phyloP scores from a whole-genome alignment of 2,797 vertebrate species.

The Fistularia commersonii region DNA sequence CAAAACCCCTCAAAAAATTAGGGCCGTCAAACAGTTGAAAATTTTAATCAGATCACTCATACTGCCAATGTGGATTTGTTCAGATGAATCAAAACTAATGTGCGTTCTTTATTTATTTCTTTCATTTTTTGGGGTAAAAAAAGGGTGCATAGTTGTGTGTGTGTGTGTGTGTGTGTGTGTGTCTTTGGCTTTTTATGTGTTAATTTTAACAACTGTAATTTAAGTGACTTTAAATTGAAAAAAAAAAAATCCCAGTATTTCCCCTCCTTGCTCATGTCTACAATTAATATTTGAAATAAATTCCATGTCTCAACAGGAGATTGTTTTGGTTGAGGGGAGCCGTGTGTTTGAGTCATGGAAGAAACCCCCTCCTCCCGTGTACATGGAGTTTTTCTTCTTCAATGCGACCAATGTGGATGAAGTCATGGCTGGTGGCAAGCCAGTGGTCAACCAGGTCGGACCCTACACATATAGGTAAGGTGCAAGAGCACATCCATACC shows the following conservation, averaged over 20 bases:
- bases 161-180: too few relatives aligned
- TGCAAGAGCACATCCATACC: neutral
- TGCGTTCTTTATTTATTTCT: too few relatives aligned
- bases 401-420: slow-evolving; percentile 70
- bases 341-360: slow-evolving; percentile 78
- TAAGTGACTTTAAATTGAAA: too few relatives aligned
- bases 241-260: neutral
- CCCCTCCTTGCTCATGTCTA: neutral
- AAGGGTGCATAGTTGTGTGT: too few relatives aligned
- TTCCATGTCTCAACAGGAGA: slow-evolving; percentile 63
- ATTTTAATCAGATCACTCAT: too few relatives aligned
- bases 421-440: slow-evolving; percentile 56
- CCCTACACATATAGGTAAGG: slow-evolving; percentile 79
- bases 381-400: slow-evolving; percentile 80
- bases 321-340: slow-evolving; percentile 76
- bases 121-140: too few relatives aligned
- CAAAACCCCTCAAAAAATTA: too few relatives aligned
- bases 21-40: too few relatives aligned
- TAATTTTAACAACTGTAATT: too few relatives aligned
- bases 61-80: too few relatives aligned
- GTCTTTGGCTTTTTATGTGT: too few relatives aligned
- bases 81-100: too few relatives aligned
- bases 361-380: slow-evolving; percentile 75
- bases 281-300: neutral
- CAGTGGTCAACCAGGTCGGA: slow-evolving; percentile 67